These are phyloP conservation scores for Sphaeridia pumilis DNA, from an alignment of 2,888 invertebrate species.

Conservation along the genomic window DNA sequence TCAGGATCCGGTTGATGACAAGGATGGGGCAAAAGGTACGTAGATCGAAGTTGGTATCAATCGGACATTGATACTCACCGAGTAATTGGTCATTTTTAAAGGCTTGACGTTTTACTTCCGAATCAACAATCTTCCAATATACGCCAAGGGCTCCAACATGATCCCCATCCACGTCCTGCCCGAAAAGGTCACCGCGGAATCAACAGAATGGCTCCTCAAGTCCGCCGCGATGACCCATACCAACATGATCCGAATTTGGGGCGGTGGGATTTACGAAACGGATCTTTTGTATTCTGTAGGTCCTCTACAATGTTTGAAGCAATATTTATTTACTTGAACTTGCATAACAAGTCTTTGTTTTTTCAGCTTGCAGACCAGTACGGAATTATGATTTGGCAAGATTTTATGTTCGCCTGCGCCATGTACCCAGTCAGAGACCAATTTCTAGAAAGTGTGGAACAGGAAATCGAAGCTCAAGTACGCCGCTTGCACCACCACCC, in stretches of 20 bases:
- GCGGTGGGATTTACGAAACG: constrained; percentile 46
- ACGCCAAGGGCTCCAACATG: constrained; percentile 47
- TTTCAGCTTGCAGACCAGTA: constrained; percentile 42
- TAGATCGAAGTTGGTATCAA: not conserved
- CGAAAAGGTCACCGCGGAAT: constrained; percentile 39
- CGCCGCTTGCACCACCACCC: constrained; percentile 43
- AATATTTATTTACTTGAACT: not conserved
- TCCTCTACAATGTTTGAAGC: not conserved
- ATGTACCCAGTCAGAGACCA: constrained; percentile 44
- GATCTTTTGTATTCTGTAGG: constrained; percentile 43
- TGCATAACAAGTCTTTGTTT: not conserved
- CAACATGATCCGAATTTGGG: constrained; percentile 48
- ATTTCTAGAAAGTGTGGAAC: constrained; percentile 42
- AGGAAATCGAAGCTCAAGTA: constrained; percentile 44
- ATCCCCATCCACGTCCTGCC: constrained; percentile 45
- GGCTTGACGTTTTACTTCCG: constrained; percentile 44
- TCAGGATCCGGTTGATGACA: constrained; percentile 50
- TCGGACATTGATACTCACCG: too few relatives aligned
- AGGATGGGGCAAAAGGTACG: constrained; percentile 9
- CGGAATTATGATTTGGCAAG: constrained; percentile 49
- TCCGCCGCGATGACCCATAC: constrained; percentile 43
- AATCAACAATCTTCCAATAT: constrained; percentile 45
- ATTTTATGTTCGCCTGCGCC: constrained; percentile 49
- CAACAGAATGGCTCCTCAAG: constrained; percentile 39
- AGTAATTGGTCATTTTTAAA: too few relatives aligned